A percentile compares a stretch with the other conserved stretches of the same genome.
Conservation (phyloP, 2,888 invertebrate species). For the Bruchidius siliquastri region DNA sequence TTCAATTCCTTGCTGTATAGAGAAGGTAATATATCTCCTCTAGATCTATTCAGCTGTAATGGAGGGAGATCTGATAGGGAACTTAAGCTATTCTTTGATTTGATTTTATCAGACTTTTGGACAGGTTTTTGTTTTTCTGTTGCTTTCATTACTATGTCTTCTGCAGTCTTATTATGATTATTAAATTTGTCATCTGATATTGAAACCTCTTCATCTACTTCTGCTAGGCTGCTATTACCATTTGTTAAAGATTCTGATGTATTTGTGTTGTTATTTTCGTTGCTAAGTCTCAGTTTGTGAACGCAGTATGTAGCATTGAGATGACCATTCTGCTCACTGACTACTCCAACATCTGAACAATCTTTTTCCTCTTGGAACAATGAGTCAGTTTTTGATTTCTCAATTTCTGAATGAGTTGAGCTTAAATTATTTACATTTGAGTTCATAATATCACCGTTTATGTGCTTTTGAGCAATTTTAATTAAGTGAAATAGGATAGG, state of each 20-base stretch:
- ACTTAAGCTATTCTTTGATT: conserved; percentile 35
- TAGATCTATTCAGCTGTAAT: conserved; percentile 35
- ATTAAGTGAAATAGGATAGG: conserved; percentile 39
- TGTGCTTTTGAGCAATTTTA: conserved; percentile 35
- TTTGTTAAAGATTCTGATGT: conserved; percentile 9
- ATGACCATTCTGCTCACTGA: neutral
- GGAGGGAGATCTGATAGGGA: conserved; percentile 41
- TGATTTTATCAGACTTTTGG: conserved; percentile 34
- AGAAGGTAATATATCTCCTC: conserved; percentile 40
- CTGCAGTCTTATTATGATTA: neutral
- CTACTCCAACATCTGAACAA: neutral
- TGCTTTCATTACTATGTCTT: conserved; percentile 1
- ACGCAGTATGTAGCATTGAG: neutral
- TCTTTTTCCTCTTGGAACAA: neutral
- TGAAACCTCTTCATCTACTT: neutral
- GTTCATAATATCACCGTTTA: conserved; percentile 25
- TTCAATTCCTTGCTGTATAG: conserved; percentile 42
- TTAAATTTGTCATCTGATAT: neutral
- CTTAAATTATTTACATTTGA: conserved; percentile 25
- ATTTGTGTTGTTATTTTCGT: conserved; percentile 15
- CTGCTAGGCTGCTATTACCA: conserved; percentile 8
- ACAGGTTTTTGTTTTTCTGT: conserved; percentile 30
- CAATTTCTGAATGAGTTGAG: neutral
- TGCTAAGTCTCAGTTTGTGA: neutral
- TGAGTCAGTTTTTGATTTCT: neutral